These are phyloP conservation scores for Pampusana beccarii DNA, from an alignment of 2,113 vertebrate genomes.

Conservation along the genomic window DNA sequence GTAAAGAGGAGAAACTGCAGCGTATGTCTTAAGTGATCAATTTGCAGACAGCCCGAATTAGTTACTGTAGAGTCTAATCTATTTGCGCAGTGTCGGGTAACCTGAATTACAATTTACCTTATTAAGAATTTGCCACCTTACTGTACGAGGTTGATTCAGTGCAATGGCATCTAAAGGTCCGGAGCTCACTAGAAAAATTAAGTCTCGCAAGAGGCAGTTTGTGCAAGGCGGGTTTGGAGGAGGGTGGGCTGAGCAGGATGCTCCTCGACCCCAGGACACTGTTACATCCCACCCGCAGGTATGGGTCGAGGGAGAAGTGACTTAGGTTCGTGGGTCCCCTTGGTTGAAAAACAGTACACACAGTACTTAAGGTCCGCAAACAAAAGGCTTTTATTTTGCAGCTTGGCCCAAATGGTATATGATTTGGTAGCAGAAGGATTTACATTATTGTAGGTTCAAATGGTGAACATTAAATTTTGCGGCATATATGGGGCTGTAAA, in stretches of 20 bases:
- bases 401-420: too few relatives aligned
- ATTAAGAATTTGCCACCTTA: neutral
- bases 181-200: neutral
- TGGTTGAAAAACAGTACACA: too few relatives aligned
- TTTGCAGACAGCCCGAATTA: neutral
- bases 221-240: neutral
- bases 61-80: neutral
- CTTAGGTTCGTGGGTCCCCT: too few relatives aligned
- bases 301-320: too few relatives aligned
- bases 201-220: neutral
- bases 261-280: neutral
- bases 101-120: neutral
- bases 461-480: too few relatives aligned
- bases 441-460: too few relatives aligned
- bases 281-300: too few relatives aligned
- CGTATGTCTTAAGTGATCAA: neutral
- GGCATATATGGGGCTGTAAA: too few relatives aligned
- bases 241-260: neutral
- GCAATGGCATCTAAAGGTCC: neutral
- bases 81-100: neutral
- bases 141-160: neutral
- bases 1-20: neutral
- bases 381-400: too few relatives aligned
- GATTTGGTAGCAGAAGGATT: too few relatives aligned
- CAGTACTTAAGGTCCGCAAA: too few relatives aligned